Percentiles rank a stretch among this genome's conserved stretches.
phyloP scores from a whole-genome alignment of 1,140 invertebrate species.

The Eriosoma lanigerum region DNA sequence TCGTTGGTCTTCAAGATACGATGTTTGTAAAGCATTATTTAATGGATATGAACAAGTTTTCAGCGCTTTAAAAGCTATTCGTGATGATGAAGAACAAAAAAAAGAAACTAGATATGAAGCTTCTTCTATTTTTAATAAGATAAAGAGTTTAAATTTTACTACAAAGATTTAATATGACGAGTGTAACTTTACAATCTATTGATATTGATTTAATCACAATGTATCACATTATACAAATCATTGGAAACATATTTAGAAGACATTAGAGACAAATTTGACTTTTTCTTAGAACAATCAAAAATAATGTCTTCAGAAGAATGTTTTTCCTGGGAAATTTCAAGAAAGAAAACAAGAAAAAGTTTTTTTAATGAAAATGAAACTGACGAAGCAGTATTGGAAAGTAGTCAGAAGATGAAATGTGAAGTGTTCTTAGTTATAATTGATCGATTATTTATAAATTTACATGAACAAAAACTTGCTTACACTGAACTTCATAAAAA shows the following conservation, averaged over 20 bases:
- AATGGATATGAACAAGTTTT: constrained; percentile 23
- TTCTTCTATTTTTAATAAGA: constrained; percentile 39
- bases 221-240: constrained; percentile 16
- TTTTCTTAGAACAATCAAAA: constrained; percentile 45
- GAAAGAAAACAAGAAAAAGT: constrained; percentile 17
- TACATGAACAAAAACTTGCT: constrained; percentile 33
- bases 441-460: constrained; percentile 21
- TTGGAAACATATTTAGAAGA: constrained; percentile 43
- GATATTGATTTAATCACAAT: constrained; percentile 48
- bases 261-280: constrained; percentile 48
- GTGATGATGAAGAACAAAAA: constrained; percentile 50
- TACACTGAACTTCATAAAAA: constrained; percentile 29
- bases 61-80: constrained; percentile 41
- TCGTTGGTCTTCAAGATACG: constrained; percentile 53
- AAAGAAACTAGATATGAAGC: constrained; percentile 46
- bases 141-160: constrained; percentile 52
- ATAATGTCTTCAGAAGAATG: constrained; percentile 34
- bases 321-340: background rate
- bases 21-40: constrained; percentile 51
- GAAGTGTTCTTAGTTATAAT: constrained; percentile 25
- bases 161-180: constrained; percentile 30
- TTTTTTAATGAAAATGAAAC: too few relatives aligned
- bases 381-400: constrained; percentile 27
- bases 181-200: too few relatives aligned
- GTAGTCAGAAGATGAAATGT: constrained; percentile 20